These are phyloP conservation scores for Austrofundulus limnaeus DNA, from an alignment of 2,113 vertebrate genomes.

Conservation along the genomic window DNA sequence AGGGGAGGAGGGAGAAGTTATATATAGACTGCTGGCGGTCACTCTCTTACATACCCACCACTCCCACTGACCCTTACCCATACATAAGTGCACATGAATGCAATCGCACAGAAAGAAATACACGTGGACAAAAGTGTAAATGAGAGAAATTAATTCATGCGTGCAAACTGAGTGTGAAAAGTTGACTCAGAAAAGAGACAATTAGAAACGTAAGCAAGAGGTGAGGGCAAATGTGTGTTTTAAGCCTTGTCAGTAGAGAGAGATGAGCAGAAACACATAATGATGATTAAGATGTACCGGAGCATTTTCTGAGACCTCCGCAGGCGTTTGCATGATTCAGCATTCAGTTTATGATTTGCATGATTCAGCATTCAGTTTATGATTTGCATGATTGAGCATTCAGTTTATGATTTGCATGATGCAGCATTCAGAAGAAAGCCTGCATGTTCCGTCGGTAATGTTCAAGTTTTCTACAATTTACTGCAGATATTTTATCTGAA, in stretches of 20 bases:
- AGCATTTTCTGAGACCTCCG: constrained; percentile 11
- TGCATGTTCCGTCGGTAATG: constrained; percentile 19
- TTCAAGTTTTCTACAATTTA: background rate
- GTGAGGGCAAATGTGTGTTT: background rate
- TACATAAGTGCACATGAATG: constrained; percentile 42
- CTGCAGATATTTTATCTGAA: constrained; percentile 4
- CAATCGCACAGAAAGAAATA: constrained; percentile 15
- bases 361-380: constrained; percentile 51
- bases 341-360: constrained; percentile 21
- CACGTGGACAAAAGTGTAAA: constrained; percentile 20
- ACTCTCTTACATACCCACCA: constrained; percentile 88
- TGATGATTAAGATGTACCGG: background rate
- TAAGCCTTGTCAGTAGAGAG: background rate
- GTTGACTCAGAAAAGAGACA: too few species aligned
- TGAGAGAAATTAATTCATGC: constrained; percentile 8
- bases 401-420: constrained; percentile 15
- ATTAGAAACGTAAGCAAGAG: constrained; percentile 8
- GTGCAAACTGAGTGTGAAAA: too few species aligned
- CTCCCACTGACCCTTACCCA: constrained; percentile 80
- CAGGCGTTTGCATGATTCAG: constrained; percentile 41
- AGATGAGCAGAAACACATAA: constrained; percentile 1
- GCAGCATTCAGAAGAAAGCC: constrained; percentile 47
- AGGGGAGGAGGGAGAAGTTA: constrained; percentile 86
- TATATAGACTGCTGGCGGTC: constrained; percentile 91
- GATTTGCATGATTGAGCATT: constrained; percentile 47